A percentile compares a stretch with the other conserved stretches of the same genome.
Evolutionary conservation across 2,797 vertebrate species (phyloP).

Genomic region (Scolopax rusticola): DNA sequence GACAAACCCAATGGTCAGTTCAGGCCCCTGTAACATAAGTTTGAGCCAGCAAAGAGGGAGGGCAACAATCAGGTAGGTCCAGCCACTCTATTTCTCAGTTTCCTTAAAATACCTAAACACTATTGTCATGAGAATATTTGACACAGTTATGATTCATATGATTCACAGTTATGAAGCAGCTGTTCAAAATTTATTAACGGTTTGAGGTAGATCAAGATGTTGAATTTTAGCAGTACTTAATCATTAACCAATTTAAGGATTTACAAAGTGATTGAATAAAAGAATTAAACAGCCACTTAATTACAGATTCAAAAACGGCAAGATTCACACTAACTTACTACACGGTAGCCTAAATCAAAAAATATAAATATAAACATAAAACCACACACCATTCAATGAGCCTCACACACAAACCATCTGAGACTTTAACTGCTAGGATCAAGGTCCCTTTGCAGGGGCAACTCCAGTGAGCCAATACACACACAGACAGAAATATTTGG

Average conservation of each 20-base stretch:
- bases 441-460: not conserved
- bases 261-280: not conserved
- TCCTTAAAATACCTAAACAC: slow-evolving; percentile 56
- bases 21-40: not conserved
- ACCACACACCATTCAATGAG: not conserved
- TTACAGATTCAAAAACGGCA: not conserved
- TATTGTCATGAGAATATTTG: not conserved
- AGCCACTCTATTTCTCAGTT: slow-evolving; percentile 26
- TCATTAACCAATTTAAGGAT: not conserved
- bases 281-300: not conserved
- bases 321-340: not conserved
- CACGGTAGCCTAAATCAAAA: not conserved
- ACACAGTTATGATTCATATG: not conserved
- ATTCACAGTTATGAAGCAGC: not conserved
- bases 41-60: not conserved
- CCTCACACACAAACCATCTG: not conserved
- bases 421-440: not conserved
- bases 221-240: not conserved
- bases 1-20: not conserved
- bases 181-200: not conserved
- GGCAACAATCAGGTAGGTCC: not conserved
- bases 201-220: not conserved
- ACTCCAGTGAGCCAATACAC: not conserved
- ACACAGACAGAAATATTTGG: not conserved
- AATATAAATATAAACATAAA: not conserved